These are phyloP conservation scores for Menidia menidia DNA, from an alignment of 2,797 vertebrate species.

Conservation along the genomic window DNA sequence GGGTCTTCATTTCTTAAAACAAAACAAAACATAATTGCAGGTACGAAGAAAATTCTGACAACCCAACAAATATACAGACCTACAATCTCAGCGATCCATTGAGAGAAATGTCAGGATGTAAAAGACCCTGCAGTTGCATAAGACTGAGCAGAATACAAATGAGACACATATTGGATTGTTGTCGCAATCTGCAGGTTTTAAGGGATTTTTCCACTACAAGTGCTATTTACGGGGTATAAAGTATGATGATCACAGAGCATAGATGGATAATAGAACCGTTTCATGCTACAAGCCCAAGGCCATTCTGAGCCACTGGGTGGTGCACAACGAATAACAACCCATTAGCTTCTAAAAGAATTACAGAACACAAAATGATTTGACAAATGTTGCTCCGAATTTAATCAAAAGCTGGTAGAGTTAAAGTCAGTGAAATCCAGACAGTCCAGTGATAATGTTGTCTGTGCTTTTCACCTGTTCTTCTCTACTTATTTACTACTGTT, in stretches of 20 bases:
- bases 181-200: slow-evolving; percentile 30
- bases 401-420: too few species aligned
- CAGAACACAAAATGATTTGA: slow-evolving; percentile 14
- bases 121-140: slow-evolving; percentile 35
- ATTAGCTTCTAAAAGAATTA: slow-evolving; percentile 47
- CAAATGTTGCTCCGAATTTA: slow-evolving; percentile 18
- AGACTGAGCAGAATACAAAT: slow-evolving; percentile 48
- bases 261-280: slow-evolving; percentile 36
- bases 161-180: slow-evolving; percentile 23
- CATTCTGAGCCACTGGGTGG: slow-evolving; percentile 57
- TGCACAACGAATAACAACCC: slow-evolving; percentile 50
- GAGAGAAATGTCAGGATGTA: slow-evolving; percentile 39
- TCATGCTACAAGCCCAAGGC: slow-evolving; percentile 47
- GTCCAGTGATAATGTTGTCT: neutral
- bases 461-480: neutral
- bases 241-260: slow-evolving; percentile 33
- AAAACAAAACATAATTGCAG: too few species aligned
- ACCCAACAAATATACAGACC: too few species aligned
- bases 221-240: slow-evolving; percentile 43
- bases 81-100: too few species aligned
- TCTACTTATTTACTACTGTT: too few species aligned
- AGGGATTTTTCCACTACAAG: slow-evolving; percentile 9
- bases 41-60: too few species aligned
- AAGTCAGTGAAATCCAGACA: neutral
- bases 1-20: too few species aligned